Conservation (phyloP, 2,113 vertebrate genomes). For the Cygnus atratus region DNA sequence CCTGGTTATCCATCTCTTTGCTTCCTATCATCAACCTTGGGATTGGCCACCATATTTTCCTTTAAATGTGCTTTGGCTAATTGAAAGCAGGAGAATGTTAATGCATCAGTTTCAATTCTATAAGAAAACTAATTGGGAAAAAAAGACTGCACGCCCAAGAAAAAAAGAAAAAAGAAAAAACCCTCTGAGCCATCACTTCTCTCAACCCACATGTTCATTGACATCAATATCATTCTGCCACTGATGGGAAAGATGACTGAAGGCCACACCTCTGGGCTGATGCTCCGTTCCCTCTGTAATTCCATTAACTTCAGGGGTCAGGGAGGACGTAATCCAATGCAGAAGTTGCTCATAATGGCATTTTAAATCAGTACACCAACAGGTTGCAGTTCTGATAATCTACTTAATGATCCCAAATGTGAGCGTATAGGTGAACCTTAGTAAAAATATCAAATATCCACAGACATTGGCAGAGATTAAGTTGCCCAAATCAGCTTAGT, state of each 20-base stretch:
- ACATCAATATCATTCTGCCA: not conserved
- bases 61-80: slow-evolving; percentile 16
- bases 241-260: slow-evolving; percentile 32
- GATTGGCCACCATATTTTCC: not conserved
- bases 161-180: slow-evolving; percentile 11
- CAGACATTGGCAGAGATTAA: not conserved
- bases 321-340: slow-evolving; percentile 38
- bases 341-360: slow-evolving; percentile 54
- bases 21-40: slow-evolving; percentile 8
- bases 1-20: slow-evolving; percentile 41
- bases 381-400: slow-evolving; percentile 9
- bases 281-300: slow-evolving; percentile 17
- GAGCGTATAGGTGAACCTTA: not conserved
- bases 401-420: slow-evolving; percentile 6
- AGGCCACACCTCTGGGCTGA: slow-evolving; percentile 29
- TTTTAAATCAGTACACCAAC: slow-evolving; percentile 47
- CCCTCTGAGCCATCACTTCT: slow-evolving; percentile 14
- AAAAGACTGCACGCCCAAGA: slow-evolving; percentile 30
- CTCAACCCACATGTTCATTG: not conserved
- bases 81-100: slow-evolving; percentile 49
- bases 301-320: not conserved
- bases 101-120: slow-evolving; percentile 29
- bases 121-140: slow-evolving; percentile 18
- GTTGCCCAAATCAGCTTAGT: not conserved
- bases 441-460: not conserved